phyloP scores from a whole-genome alignment of 2,797 vertebrate species.

The Enteromius trimaculatus region DNA sequence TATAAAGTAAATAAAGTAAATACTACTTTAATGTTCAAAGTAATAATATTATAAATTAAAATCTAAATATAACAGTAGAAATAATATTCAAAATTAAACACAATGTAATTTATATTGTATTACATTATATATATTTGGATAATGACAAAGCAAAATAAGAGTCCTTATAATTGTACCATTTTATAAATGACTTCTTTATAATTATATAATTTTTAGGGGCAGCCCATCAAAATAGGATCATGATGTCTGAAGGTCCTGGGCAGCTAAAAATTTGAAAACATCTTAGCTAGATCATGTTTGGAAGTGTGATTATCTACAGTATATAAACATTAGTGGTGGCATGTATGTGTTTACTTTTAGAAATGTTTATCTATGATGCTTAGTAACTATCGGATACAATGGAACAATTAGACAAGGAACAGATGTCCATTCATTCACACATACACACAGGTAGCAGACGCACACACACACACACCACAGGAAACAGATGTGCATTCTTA shows the following conservation, averaged over 20 bases:
- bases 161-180: too few species aligned
- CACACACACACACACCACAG: slow-evolving; percentile 29
- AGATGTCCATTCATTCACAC: slow-evolving; percentile 38
- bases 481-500: slow-evolving; percentile 52
- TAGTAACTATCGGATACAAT: slow-evolving; percentile 20
- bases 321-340: background rate
- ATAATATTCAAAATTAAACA: background rate
- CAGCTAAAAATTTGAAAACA: background rate
- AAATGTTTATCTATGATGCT: slow-evolving; percentile 2
- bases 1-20: background rate
- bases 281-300: background rate
- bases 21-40: background rate
- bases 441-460: slow-evolving; percentile 53
- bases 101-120: background rate
- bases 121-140: background rate
- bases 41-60: background rate
- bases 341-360: background rate
- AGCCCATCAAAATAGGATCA: background rate
- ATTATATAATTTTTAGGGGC: too few species aligned
- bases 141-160: too few species aligned
- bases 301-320: background rate
- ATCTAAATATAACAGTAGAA: background rate
- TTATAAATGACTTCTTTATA: too few species aligned
- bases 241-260: background rate
- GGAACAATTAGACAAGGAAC: slow-evolving; percentile 30